A percentile compares a stretch with the other conserved stretches of the same genome.
These are phyloP conservation scores for Sinella curviseta DNA, from an alignment of 1,140 invertebrate species.

Conservation along the genomic window DNA sequence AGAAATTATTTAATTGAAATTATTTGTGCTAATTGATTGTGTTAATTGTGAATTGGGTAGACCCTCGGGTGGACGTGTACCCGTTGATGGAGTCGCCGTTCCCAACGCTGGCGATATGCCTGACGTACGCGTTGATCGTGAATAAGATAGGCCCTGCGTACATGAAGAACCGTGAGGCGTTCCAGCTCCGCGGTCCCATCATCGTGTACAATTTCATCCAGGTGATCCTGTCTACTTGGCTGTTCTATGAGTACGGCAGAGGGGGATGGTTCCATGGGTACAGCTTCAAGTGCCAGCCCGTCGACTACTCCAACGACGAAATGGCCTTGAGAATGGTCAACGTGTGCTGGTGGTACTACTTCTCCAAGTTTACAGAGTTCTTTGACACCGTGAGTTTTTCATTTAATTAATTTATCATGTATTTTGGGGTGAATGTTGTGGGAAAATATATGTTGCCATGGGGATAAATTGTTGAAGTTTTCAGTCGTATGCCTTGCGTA, in stretches of 20 bases:
- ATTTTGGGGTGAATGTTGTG: conserved; percentile 14
- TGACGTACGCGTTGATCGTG: conserved; percentile 82
- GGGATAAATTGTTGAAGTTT: too few relatives aligned
- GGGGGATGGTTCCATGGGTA: conserved; percentile 64
- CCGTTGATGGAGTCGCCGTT: conserved; percentile 87
- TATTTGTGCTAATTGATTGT: too few relatives aligned
- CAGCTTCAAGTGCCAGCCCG: conserved; percentile 62
- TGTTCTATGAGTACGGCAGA: conserved; percentile 77
- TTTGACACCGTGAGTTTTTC: conserved; percentile 81
- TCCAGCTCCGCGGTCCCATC: conserved; percentile 73
- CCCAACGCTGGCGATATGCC: conserved; percentile 79
- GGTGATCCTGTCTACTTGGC: conserved; percentile 78
- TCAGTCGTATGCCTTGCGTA: too few relatives aligned
- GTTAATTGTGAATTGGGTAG: too few relatives aligned
- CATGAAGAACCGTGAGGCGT: conserved; percentile 84
- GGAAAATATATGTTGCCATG: too few relatives aligned
- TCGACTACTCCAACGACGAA: conserved; percentile 6
- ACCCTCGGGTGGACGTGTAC: conserved; percentile 86
- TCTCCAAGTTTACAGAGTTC: conserved; percentile 95
- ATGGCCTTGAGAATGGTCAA: conserved; percentile 73
- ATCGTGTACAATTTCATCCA: conserved; percentile 83
- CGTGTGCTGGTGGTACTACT: conserved; percentile 94
- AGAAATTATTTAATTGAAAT: neutral
- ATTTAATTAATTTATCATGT: conserved; percentile 36
- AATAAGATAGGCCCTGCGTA: conserved; percentile 76